Evolutionary conservation across 2,113 vertebrate genomes (phyloP), one percentile per base, ranked within the genome.

Genomic region (Aptenodytes forsteri): DNA sequence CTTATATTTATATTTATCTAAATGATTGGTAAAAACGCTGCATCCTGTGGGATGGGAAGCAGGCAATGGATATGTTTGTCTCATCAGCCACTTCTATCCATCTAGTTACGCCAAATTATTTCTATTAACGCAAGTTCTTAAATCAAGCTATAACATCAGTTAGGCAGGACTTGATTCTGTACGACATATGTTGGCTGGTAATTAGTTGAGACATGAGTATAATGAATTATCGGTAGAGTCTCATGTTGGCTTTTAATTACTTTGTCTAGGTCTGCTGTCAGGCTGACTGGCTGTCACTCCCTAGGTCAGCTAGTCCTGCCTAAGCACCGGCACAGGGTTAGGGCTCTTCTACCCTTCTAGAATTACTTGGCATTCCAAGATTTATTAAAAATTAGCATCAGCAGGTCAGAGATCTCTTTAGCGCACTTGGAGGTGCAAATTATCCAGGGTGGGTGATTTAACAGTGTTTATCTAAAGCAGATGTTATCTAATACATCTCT

Each of bases 351-450:
- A 23, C 69, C 86, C 94, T 89, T 95, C 96, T 97, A 95, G 80
- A 95, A 84, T 97, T 97, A 92, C 97, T 91, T 89, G 80, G 44
- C 94, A 97, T 96, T 96, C 97, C 96, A 96, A 96, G 86, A 92
- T 93, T 96, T 97, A 96, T 97, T 96, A 97, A 96, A 97, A 96
- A 87, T 94, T 92, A 93, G 78, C n/a, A 49, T 95, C 54, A 84
- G 16, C 7, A 16, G 95, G 96, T 94, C 95, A 96, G 94, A 94
- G 91, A 92, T 59, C 92, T 73, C 88, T 65, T 93, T 79, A 92
- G 76, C 1, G 2, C 49, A 8, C 61, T 91, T 3, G 2, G 62
- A 96, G 89, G 97, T 95, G 93, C 83, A 95, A 96, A 97, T 97
- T 96, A 89, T 58, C 69, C 46, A 21, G 89, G 16, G 54, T 71